These are phyloP conservation scores for Aphyosemion australe DNA, from an alignment of 2,113 vertebrate species.

Conservation along the genomic window DNA sequence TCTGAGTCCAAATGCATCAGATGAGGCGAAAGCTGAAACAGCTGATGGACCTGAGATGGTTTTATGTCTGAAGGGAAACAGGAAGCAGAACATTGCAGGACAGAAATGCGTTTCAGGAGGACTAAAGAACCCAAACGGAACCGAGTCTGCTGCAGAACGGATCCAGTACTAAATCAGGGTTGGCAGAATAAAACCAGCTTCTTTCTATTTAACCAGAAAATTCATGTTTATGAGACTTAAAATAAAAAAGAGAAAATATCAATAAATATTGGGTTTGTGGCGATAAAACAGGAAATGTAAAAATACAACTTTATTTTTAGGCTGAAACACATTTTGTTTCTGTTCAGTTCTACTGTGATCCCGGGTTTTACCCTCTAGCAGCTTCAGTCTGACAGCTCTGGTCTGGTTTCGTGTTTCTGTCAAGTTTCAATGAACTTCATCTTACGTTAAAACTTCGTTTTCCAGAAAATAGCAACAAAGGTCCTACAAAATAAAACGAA, in stretches of 20 bases:
- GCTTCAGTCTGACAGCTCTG: not conserved
- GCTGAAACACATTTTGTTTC: not conserved
- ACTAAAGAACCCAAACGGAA: no score
- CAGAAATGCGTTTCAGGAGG: not conserved
- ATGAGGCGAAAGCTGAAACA: no score
- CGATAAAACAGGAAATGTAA: not conserved
- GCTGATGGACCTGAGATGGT: not conserved
- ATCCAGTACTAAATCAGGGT: no score
- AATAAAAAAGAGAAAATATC: not conserved
- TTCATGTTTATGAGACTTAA: no score
- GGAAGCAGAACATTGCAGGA: not conserved
- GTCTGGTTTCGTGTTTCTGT: not conserved
- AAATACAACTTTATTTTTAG: not conserved
- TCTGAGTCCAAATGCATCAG: no score
- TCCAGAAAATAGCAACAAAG: not conserved
- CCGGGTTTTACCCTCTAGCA: not conserved
- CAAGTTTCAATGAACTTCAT: slow-evolving; percentile 3
- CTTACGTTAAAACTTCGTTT: not conserved
- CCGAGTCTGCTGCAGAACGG: no score
- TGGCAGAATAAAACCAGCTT: no score
- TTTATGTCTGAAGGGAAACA: not conserved
- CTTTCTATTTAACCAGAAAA: no score
- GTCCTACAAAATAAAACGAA: not conserved
- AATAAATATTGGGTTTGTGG: not conserved
- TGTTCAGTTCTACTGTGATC: no score